Conservation (phyloP, 2,797 vertebrate genomes). For the Cyprinella venusta region DNA sequence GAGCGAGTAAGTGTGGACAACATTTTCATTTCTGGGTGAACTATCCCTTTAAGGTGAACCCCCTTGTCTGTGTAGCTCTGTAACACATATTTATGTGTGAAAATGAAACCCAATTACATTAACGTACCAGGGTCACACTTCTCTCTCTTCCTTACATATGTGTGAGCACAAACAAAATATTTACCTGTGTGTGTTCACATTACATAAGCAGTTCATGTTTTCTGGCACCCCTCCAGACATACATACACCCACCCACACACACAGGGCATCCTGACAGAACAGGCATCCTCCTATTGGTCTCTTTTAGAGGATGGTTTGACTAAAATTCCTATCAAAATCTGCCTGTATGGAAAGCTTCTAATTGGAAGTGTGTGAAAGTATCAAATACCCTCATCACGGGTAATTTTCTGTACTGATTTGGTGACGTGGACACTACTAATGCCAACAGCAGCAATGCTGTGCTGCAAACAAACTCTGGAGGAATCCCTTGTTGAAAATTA, state of each 20-base stretch:
- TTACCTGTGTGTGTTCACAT: neutral
- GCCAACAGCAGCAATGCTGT: neutral
- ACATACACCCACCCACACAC: neutral
- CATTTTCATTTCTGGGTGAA: too few species aligned
- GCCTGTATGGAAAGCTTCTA: constrained; percentile 19
- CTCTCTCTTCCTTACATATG: neutral
- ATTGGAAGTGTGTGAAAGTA: constrained; percentile 28
- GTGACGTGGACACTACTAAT: neutral
- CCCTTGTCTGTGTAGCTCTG: neutral
- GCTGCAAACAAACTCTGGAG: neutral
- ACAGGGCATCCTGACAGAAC: constrained; percentile 29
- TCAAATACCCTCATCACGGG: neutral
- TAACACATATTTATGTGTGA: neutral
- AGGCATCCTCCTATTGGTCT: constrained; percentile 24
- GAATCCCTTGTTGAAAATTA: neutral
- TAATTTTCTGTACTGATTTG: neutral
- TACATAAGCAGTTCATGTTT: constrained; percentile 7
- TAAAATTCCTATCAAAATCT: constrained; percentile 24
- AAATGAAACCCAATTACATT: neutral
- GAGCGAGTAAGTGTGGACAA: too few species aligned
- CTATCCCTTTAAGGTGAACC: neutral
- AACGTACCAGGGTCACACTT: neutral
- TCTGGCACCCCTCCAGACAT: constrained; percentile 16
- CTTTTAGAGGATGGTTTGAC: constrained; percentile 22
- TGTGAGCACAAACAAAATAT: constrained; percentile 11